Base-by-base conservation (phyloP, 2,797 vertebrate species). In the Enteromius argenteus region DNA sequence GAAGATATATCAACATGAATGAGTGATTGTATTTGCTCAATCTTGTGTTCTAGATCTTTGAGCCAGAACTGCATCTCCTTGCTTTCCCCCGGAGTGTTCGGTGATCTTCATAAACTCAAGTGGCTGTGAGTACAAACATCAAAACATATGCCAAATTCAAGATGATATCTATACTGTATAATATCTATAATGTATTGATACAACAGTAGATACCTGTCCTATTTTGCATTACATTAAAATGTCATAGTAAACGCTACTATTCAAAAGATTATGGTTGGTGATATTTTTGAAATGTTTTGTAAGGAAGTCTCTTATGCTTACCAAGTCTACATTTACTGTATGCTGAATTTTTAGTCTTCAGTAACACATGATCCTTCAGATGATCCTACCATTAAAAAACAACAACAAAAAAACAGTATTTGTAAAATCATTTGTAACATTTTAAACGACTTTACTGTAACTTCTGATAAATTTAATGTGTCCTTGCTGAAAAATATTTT, bases 51-150 rank as follows among this genome's bases (percentile, higher is more conserved):
- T 64, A 94, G 92, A 76, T 93, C 92, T 84, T 90, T 95, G 75
- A 94, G 87, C 83, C 91, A 94, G 72, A 94, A 94, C 85, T 88
- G 86, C 86, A 93, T 94, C 66, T 90, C 87, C 14, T 46, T 66
- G 30, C 89, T 95, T 84, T 91, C 90, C 73, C 80, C 90, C 62
- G 94, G 90, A 53, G 73, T 91, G 39, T 94, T 94, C 75, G 21
- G 89, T 64, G 92, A 93, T 74, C 90, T 94, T n/a, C 91, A 90
- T 72, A 90, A 90, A 82, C 81, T 93, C 32, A 89, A 89, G 21
- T 91, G 91, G 90, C 81, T 93, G 92, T 92, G 88, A 93, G 92
- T 94, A 84, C 35, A 82, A 73, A 14, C 67, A 49, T 17, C 2
- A 53, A 51, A 15, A 44, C 27, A 23, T 17, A 11, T 69, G 39